phyloP scores from a whole-genome alignment of 1,140 invertebrate genomes.

The Ganaspis sp. region DNA sequence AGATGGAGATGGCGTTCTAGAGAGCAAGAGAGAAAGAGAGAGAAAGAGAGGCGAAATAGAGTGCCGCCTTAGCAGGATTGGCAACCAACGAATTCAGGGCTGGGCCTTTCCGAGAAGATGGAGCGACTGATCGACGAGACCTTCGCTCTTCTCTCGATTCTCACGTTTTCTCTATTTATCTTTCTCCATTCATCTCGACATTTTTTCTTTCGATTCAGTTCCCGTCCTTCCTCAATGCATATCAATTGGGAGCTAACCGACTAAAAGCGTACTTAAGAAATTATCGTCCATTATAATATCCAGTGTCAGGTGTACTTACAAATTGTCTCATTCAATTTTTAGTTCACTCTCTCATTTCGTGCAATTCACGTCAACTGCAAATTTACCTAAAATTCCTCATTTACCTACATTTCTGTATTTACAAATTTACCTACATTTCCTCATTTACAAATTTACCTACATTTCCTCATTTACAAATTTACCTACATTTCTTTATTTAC shows the following conservation, averaged over 20 bases:
- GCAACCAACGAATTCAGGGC: conserved; percentile 49
- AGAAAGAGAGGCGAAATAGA: conserved; percentile 42
- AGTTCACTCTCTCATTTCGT: no score
- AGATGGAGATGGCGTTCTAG: conserved; percentile 17
- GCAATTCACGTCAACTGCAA: no score
- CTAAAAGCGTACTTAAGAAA: conserved; percentile 29
- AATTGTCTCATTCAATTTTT: neutral
- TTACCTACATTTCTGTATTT: no score
- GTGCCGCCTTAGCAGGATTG: conserved; percentile 48
- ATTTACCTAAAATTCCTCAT: no score
- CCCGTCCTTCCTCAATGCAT: conserved; percentile 18
- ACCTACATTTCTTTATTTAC: no score
- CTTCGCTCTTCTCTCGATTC: conserved; percentile 50
- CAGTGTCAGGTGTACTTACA: neutral
- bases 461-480: no score
- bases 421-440: no score
- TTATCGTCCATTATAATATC: conserved; percentile 22
- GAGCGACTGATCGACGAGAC: conserved; percentile 42
- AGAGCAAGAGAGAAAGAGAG: neutral
- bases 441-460: no score
- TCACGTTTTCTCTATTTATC: conserved; percentile 57
- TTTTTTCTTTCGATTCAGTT: conserved; percentile 36
- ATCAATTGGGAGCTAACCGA: conserved; percentile 20
- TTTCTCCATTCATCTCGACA: conserved; percentile 51
- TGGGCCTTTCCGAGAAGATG: conserved; percentile 63